phyloP scores from a whole-genome alignment of 2,888 invertebrate species.

The Cactoblastis cactorum region DNA sequence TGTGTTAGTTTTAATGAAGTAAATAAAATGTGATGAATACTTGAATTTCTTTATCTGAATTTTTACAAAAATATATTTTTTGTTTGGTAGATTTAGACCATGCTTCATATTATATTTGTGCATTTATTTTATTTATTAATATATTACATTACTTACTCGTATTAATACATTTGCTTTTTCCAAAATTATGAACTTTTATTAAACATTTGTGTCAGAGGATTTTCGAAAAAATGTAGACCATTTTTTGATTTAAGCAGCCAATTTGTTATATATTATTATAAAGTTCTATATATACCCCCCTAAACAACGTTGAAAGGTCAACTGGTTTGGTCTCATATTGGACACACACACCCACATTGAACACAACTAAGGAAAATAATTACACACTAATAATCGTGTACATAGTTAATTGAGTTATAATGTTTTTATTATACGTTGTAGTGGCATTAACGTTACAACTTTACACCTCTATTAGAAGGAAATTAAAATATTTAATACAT shows the following conservation, averaged over 20 bases:
- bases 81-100: too few relatives aligned
- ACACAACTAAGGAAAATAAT: background rate
- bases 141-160: too few relatives aligned
- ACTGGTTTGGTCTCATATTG: background rate
- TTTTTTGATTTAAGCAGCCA: too few relatives aligned
- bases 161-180: too few relatives aligned
- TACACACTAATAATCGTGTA: background rate
- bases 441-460: background rate
- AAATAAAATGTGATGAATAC: slow-evolving; percentile 2
- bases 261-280: too few relatives aligned
- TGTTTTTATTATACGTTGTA: background rate
- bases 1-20: slow-evolving; percentile 10
- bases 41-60: background rate
- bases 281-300: background rate
- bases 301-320: background rate
- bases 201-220: too few relatives aligned
- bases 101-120: too few relatives aligned
- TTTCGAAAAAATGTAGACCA: too few relatives aligned
- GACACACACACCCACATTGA: background rate
- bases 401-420: background rate
- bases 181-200: too few relatives aligned
- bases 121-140: too few relatives aligned
- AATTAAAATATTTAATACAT: too few relatives aligned
- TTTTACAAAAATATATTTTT: too few relatives aligned
- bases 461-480: background rate